Evolutionary conservation across 2,797 vertebrate genomes (phyloP).

Genomic region (Linurgus olivaceus): DNA sequence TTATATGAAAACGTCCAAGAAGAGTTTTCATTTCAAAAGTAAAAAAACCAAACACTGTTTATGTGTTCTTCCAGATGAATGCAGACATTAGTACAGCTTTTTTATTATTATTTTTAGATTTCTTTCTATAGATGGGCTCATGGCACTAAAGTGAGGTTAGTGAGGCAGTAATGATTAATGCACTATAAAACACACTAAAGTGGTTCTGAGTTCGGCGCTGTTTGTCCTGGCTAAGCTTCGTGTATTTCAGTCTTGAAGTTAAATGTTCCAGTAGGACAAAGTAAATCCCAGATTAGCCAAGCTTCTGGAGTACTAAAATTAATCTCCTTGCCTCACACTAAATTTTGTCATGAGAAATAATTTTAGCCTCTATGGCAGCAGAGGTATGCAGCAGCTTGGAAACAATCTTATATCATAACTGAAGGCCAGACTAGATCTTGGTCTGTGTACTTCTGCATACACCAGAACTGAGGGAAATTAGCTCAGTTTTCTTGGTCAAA

Average conservation of each 20-base stretch:
- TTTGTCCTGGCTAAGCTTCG: constrained; percentile 10
- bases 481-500: not conserved
- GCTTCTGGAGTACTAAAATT: not conserved
- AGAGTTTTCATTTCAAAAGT: not conserved
- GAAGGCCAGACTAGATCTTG: not conserved
- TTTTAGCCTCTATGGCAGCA: not conserved
- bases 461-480: not conserved
- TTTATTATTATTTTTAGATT: not conserved
- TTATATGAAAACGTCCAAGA: not conserved
- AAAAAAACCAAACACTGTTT: not conserved
- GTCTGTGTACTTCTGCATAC: not conserved
- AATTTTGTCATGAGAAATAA: not conserved
- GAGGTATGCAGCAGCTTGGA: not conserved
- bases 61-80: not conserved
- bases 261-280: constrained; percentile 12
- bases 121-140: not conserved
- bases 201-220: not conserved
- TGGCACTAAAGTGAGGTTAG: not conserved
- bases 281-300: not conserved
- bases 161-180: not conserved
- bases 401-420: not conserved
- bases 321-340: not conserved
- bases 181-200: not conserved
- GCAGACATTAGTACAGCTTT: not conserved
- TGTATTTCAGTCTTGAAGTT: not conserved